These are phyloP conservation scores for Vicugna pacos DNA, from an alignment of 2,113 vertebrate species.

Conservation along the genomic window DNA sequence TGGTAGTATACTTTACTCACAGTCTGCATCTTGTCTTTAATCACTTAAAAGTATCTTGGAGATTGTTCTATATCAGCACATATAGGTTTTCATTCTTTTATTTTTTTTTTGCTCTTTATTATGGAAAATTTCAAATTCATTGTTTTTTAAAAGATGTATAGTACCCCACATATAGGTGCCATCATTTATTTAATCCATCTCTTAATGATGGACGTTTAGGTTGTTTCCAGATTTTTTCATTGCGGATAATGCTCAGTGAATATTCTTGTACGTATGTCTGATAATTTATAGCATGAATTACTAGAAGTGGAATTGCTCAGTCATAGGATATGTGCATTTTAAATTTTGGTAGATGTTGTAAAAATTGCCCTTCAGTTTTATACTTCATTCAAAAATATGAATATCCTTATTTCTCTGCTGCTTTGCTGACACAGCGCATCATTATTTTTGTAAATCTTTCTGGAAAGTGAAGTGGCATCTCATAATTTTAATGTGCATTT, in stretches of 20 bases:
- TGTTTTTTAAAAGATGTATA: background rate
- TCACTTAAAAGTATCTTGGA: background rate
- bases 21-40: background rate
- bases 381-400: conserved; percentile 7
- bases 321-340: background rate
- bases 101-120: background rate
- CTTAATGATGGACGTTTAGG: background rate
- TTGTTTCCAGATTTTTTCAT: background rate
- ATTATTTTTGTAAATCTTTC: background rate
- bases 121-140: background rate
- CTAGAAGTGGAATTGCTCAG: background rate
- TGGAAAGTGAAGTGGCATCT: conserved; percentile 11
- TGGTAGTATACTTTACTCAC: background rate
- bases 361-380: conserved; percentile 35
- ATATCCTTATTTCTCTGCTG: background rate
- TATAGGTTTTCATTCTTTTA: background rate
- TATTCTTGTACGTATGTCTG: background rate
- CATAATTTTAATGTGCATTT: background rate
- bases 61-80: background rate
- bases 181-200: conserved; percentile 1
- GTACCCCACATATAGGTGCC: background rate
- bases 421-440: background rate
- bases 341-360: background rate
- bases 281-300: conserved; percentile 18
- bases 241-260: background rate